Conservation (phyloP, 2,888 invertebrate species). For the Notodonta dromedarius region DNA sequence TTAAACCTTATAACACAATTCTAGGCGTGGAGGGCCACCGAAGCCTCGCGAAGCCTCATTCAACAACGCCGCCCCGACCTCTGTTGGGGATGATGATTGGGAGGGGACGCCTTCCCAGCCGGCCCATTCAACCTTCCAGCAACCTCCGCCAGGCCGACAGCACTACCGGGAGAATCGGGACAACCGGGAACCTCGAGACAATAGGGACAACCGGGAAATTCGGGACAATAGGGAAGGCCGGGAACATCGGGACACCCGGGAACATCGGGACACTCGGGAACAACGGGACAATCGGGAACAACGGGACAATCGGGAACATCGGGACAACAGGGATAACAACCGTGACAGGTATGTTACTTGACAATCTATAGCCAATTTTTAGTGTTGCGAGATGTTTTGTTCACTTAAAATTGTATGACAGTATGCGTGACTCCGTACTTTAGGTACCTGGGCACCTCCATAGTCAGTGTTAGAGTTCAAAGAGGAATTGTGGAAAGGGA, state of each 20-base stretch:
- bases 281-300: not conserved
- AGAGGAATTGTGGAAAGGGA: too few species aligned
- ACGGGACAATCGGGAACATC: constrained; percentile 3
- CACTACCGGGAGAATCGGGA: constrained; percentile 17
- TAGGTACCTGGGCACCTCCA: too few species aligned
- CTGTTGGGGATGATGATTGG: constrained; percentile 50
- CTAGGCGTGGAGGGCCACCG: constrained; percentile 4
- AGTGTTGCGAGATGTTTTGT: too few species aligned
- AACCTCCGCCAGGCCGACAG: constrained; percentile 28
- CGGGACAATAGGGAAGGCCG: constrained; percentile 16
- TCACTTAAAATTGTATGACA: too few species aligned
- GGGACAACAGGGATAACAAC: constrained; percentile 22
- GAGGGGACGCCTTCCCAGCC: constrained; percentile 42
- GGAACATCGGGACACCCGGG: not conserved
- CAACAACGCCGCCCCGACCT: constrained; percentile 8
- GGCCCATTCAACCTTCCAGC: constrained; percentile 15
- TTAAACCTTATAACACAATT: too few species aligned
- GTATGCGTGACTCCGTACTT: too few species aligned
- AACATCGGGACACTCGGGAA: constrained; percentile 20
- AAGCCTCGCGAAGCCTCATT: not conserved
- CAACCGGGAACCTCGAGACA: constrained; percentile 8
- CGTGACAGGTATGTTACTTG: constrained; percentile 2
- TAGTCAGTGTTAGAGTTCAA: too few species aligned
- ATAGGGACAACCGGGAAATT: constrained; percentile 20
- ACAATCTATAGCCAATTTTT: not conserved